Conservation (phyloP, 2,113 vertebrate species). For the Ptyas mucosa region DNA sequence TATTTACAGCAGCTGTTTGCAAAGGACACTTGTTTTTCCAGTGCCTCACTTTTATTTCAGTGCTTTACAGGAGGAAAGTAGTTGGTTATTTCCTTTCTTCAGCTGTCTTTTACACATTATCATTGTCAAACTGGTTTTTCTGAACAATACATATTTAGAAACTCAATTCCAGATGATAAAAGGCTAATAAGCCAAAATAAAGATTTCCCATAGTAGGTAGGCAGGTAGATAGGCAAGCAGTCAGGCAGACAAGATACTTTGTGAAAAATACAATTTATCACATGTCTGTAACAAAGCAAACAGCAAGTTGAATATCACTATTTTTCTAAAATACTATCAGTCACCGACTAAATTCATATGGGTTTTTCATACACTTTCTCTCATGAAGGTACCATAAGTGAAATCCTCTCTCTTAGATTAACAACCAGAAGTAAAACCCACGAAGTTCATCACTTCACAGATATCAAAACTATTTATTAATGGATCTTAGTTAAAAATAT, state of each 20-base stretch:
- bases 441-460: background rate
- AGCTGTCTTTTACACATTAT: background rate
- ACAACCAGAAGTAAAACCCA: background rate
- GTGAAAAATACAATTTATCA: background rate
- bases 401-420: background rate
- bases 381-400: background rate
- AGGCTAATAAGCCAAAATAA: background rate
- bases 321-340: background rate
- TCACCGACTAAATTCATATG: background rate
- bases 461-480: background rate
- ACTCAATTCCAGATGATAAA: background rate
- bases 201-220: background rate
- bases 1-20: constrained; percentile 10
- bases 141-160: background rate
- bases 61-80: background rate
- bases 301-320: background rate
- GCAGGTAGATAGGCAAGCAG: no score
- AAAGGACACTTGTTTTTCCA: background rate
- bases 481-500: background rate
- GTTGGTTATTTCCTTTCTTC: background rate
- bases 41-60: background rate
- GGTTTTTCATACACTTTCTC: background rate
- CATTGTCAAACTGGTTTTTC: background rate
- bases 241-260: background rate
- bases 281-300: background rate